Evolutionary conservation across 2,888 invertebrate genomes (phyloP).

Genomic region (Seladonia tumulorum): DNA sequence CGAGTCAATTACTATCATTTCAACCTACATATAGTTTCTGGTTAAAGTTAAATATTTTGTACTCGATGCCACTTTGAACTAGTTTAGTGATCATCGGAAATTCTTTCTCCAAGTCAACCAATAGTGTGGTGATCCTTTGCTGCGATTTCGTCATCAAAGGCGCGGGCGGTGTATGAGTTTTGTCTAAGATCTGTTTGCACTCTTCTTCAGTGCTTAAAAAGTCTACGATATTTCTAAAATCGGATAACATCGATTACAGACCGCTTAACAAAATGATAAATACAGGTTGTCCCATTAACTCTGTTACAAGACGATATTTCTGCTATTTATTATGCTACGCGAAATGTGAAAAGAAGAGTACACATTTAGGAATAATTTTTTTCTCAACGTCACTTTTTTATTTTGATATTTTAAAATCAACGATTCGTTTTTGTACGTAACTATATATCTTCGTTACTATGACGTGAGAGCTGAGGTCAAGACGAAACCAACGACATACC

Average conservation of each 20-base stretch:
- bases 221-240: conserved; percentile 75
- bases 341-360: no score
- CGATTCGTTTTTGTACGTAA: no score
- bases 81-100: conserved; percentile 70
- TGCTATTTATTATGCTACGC: no score
- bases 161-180: conserved; percentile 83
- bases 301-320: no score
- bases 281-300: no score
- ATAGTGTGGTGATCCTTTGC: conserved; percentile 82
- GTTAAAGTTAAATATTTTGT: conserved; percentile 72
- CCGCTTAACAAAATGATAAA: background rate
- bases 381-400: no score
- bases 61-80: conserved; percentile 74
- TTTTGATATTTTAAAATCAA: no score
- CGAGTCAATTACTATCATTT: conserved; percentile 27
- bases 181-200: conserved; percentile 78
- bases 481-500: no score
- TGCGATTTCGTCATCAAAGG: conserved; percentile 84
- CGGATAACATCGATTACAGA: background rate
- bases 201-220: conserved; percentile 65
- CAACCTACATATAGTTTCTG: conserved; percentile 61
- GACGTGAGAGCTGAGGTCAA: no score
- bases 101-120: conserved; percentile 79
- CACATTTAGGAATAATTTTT: no score
- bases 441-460: no score